phyloP scores from a whole-genome alignment of 1,140 invertebrate genomes.

The Helicoverpa armigera region DNA sequence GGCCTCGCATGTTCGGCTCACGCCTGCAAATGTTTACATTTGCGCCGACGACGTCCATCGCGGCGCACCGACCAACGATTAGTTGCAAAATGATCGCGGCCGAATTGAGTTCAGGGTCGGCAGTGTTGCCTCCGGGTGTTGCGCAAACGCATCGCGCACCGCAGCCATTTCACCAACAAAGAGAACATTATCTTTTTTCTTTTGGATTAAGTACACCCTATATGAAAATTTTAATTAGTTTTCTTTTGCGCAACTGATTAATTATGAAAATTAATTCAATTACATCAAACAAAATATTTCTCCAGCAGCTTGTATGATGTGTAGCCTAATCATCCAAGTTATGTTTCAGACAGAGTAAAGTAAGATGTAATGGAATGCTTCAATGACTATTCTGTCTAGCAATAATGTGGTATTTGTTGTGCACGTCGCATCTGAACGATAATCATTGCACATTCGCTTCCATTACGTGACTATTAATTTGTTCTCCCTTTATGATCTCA shows the following conservation, averaged over 20 bases:
- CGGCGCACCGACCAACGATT: slow-evolving; percentile 77
- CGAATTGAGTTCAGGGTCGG: slow-evolving; percentile 85
- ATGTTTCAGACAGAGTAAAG: neutral
- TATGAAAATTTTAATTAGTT: slow-evolving; percentile 35
- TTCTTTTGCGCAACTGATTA: slow-evolving; percentile 35
- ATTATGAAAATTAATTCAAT: neutral
- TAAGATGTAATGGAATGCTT: neutral
- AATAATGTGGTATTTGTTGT: slow-evolving; percentile 7
- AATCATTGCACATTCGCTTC: slow-evolving; percentile 36
- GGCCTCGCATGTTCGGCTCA: slow-evolving; percentile 76
- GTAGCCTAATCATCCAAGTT: neutral
- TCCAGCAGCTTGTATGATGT: neutral
- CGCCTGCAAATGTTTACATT: slow-evolving; percentile 86
- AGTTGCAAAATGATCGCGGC: slow-evolving; percentile 84
- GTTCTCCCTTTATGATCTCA: slow-evolving; percentile 38
- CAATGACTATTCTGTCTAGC: neutral
- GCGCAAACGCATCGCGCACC: slow-evolving; percentile 68
- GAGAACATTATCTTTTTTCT: slow-evolving; percentile 46
- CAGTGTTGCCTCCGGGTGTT: slow-evolving; percentile 82
- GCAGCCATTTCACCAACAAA: slow-evolving; percentile 63
- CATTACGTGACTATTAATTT: slow-evolving; percentile 43
- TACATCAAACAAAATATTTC: neutral
- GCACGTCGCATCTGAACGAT: slow-evolving; percentile 36
- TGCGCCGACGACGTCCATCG: slow-evolving; percentile 73
- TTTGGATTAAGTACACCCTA: slow-evolving; percentile 38